Percentiles rank a stretch among this genome's conserved stretches.
These are phyloP conservation scores for Borostomias antarcticus DNA, from an alignment of 2,797 vertebrate species.

Conservation along the genomic window DNA sequence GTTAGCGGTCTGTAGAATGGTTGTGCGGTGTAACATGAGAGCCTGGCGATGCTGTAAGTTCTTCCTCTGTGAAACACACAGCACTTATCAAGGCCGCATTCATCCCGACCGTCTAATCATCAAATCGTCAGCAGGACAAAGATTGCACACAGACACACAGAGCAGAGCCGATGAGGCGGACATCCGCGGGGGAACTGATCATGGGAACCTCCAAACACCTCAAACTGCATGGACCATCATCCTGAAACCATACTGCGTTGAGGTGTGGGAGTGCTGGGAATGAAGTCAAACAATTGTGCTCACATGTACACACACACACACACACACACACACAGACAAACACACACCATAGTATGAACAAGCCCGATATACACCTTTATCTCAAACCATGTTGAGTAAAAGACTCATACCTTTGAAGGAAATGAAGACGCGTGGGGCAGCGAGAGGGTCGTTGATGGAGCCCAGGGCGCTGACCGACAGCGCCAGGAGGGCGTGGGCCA, in stretches of 20 bases:
- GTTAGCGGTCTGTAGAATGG: constrained; percentile 43
- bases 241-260: background rate
- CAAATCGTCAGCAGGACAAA: constrained; percentile 34
- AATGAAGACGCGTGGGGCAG: constrained; percentile 79
- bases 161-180: background rate
- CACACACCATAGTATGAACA: too few relatives aligned
- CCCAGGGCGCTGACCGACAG: constrained; percentile 59
- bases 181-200: background rate
- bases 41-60: constrained; percentile 43
- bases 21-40: constrained; percentile 38
- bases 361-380: background rate
- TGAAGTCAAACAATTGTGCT: background rate
- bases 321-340: background rate
- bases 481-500: constrained; percentile 66
- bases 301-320: background rate
- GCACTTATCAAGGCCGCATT: constrained; percentile 41
- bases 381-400: background rate
- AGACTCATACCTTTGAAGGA: constrained; percentile 77
- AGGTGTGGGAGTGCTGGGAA: background rate
- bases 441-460: constrained; percentile 65
- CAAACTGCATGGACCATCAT: background rate
- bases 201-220: too few relatives aligned
- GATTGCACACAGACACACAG: constrained; percentile 23
- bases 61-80: constrained; percentile 37
- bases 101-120: constrained; percentile 41